Evolutionary conservation across 2,888 invertebrate species (phyloP).

Genomic region (Epinotia demarniana): DNA sequence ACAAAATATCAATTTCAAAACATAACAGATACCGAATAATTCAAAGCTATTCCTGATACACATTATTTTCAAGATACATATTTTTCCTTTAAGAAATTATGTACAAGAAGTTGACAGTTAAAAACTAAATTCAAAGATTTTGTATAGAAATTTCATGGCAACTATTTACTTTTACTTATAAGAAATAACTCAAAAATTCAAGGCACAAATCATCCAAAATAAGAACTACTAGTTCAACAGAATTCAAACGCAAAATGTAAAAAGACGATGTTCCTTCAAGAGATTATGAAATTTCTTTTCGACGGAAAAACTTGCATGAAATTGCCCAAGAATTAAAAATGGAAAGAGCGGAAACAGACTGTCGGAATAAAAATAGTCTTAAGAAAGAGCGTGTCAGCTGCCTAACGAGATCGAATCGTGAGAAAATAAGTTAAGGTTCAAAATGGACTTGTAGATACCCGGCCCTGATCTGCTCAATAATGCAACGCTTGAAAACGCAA

Average conservation of each 20-base stretch:
- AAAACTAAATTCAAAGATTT: too few relatives aligned
- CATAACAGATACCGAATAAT: too few relatives aligned
- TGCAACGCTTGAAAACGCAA: conserved; percentile 27
- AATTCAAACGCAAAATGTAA: conserved; percentile 8
- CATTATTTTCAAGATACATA: too few relatives aligned
- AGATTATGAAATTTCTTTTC: conserved; percentile 39
- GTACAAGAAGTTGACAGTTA: too few relatives aligned
- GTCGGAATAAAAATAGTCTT: conserved; percentile 36
- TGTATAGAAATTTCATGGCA: too few relatives aligned
- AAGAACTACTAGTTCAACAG: not conserved
- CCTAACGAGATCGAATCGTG: not conserved
- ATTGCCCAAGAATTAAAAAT: conserved; percentile 42
- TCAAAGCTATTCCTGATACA: too few relatives aligned
- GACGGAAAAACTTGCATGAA: conserved; percentile 38
- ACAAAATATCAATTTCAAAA: too few relatives aligned
- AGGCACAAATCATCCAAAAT: not conserved
- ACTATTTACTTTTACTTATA: not conserved
- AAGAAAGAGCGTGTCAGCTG: conserved; percentile 6
- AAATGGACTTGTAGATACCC: not conserved
- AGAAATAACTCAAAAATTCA: not conserved
- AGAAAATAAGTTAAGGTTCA: not conserved
- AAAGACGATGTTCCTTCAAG: conserved; percentile 12
- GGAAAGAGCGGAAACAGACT: conserved; percentile 38
- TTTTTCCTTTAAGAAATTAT: too few relatives aligned
- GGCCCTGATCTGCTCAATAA: conserved; percentile 31